phyloP scores from a whole-genome alignment of 2,888 invertebrate species.

The Desoria tigrina region DNA sequence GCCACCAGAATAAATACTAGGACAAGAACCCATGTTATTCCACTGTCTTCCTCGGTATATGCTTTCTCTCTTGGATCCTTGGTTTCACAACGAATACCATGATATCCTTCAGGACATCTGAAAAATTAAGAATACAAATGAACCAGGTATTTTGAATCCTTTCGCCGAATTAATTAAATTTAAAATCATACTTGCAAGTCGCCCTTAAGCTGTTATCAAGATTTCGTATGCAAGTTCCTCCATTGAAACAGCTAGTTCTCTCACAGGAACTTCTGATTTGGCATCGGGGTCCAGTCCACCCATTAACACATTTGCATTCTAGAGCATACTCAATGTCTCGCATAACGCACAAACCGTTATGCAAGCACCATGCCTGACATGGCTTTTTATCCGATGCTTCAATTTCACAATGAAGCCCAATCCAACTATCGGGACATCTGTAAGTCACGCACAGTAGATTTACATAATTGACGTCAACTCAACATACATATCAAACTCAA shows the following conservation, averaged over 20 bases:
- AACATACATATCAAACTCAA: conserved; percentile 1
- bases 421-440: conserved; percentile 62
- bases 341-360: conserved; percentile 65
- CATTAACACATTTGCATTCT: conserved; percentile 63
- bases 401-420: conserved; percentile 63
- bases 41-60: conserved; percentile 34
- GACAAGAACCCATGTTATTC: conserved; percentile 52
- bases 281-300: conserved; percentile 64
- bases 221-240: conserved; percentile 60
- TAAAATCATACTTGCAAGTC: conserved; percentile 56
- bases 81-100: conserved; percentile 53
- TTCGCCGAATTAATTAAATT: conserved; percentile 1
- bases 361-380: conserved; percentile 58
- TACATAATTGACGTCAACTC: background rate
- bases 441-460: conserved; percentile 17
- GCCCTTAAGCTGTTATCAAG: conserved; percentile 56
- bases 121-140: conserved; percentile 40
- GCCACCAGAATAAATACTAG: conserved; percentile 52
- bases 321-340: conserved; percentile 59
- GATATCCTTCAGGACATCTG: conserved; percentile 57
- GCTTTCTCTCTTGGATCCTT: conserved; percentile 21
- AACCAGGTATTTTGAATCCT: conserved; percentile 4
- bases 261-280: conserved; percentile 60
- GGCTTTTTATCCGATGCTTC: conserved; percentile 60
- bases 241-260: conserved; percentile 61